phyloP scores from a whole-genome alignment of 2,113 vertebrate genomes.

The Mustelus asterias region DNA sequence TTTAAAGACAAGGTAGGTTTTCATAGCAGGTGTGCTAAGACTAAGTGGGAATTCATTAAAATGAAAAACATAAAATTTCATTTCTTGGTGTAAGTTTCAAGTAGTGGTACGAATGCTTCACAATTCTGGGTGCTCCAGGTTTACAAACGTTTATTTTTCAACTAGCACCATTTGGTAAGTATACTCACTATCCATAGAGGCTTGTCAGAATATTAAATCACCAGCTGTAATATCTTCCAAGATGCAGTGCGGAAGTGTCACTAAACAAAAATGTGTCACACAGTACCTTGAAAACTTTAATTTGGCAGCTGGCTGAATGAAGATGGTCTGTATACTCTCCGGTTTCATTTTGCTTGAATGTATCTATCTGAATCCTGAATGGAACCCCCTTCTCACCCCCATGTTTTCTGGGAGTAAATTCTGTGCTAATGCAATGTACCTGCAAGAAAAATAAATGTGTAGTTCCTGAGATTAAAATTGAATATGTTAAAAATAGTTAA shows the following conservation, averaged over 20 bases:
- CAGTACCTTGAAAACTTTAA: conserved; percentile 74
- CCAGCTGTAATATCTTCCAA: conserved; percentile 8
- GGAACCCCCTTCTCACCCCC: conserved; percentile 75
- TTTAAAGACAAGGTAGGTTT: background rate
- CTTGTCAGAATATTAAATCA: conserved; percentile 2
- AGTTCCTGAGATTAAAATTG: background rate
- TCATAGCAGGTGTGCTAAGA: background rate
- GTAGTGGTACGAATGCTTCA: background rate
- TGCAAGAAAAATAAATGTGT: conserved; percentile 42
- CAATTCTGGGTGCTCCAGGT: too few species aligned
- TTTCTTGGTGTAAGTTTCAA: background rate
- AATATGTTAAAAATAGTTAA: background rate
- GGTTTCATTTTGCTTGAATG: conserved; percentile 67
- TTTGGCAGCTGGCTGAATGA: conserved; percentile 75
- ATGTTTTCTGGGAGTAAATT: conserved; percentile 71
- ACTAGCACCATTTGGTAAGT: background rate
- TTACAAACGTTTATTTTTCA: background rate
- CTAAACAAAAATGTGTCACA: conserved; percentile 26
- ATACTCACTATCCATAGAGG: background rate
- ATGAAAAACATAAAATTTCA: background rate
- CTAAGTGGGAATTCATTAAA: background rate
- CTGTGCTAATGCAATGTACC: conserved; percentile 77
- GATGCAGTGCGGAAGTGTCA: background rate
- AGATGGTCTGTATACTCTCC: conserved; percentile 73
- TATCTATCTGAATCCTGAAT: conserved; percentile 72